A percentile compares a stretch with the other conserved stretches of the same genome.
Evolutionary conservation across 2,888 invertebrate genomes (phyloP).

Genomic region (Catocala sponsa): DNA sequence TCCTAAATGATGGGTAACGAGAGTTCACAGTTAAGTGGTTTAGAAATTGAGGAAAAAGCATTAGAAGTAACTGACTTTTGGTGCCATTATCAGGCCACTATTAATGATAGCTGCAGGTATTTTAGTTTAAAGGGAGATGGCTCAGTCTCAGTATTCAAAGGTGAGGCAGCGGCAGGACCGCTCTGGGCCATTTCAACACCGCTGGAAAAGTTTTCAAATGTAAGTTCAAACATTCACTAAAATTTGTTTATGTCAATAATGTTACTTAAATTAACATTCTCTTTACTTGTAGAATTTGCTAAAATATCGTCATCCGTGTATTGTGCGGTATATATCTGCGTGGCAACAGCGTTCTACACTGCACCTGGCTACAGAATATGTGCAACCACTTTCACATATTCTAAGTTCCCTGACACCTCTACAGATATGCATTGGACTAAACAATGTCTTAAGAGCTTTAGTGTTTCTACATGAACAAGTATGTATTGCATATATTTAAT

Average conservation of each 20-base stretch:
- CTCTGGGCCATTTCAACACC: slow-evolving; percentile 90
- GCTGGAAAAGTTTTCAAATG: slow-evolving; percentile 93
- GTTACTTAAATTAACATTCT: slow-evolving; percentile 9
- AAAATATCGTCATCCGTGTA: slow-evolving; percentile 95
- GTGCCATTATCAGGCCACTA: slow-evolving; percentile 90
- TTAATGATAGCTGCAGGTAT: slow-evolving; percentile 87
- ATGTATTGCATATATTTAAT: slow-evolving; percentile 6
- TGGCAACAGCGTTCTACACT: slow-evolving; percentile 93
- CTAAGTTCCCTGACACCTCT: slow-evolving; percentile 90
- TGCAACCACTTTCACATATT: slow-evolving; percentile 91
- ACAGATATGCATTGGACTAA: slow-evolving; percentile 95
- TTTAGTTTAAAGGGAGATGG: slow-evolving; percentile 87
- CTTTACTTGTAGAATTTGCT: slow-evolving; percentile 92
- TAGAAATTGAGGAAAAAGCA: slow-evolving; percentile 92
- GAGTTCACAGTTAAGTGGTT: slow-evolving; percentile 90
- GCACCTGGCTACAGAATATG: slow-evolving; percentile 94
- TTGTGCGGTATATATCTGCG: slow-evolving; percentile 93
- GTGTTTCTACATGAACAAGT: slow-evolving; percentile 94
- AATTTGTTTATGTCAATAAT: slow-evolving; percentile 9
- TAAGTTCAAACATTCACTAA: slow-evolving; percentile 63
- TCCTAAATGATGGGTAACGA: slow-evolving; percentile 92
- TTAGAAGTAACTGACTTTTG: slow-evolving; percentile 94
- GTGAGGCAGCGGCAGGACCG: slow-evolving; percentile 90
- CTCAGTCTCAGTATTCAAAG: slow-evolving; percentile 92
- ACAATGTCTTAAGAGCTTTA: slow-evolving; percentile 93